Percentiles rank a stretch among this genome's conserved stretches.
Evolutionary conservation across 2,888 invertebrate species (phyloP).

Genomic region (Cyclophora punctaria): DNA sequence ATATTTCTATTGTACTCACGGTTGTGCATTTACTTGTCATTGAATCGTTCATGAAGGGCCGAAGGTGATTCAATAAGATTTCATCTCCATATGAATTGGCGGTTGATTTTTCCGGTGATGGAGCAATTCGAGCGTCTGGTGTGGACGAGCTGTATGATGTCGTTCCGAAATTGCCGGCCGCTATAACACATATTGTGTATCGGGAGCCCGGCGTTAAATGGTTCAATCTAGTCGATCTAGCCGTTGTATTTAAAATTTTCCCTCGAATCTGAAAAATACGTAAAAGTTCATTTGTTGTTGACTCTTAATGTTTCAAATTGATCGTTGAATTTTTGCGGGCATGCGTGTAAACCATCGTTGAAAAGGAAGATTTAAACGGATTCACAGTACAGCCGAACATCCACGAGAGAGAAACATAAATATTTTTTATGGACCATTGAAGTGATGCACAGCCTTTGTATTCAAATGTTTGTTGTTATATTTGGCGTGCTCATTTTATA

Average conservation of each 20-base stretch:
- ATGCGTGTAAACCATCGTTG: constrained; percentile 38
- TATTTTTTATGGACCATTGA: constrained; percentile 74
- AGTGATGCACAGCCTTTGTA: constrained; percentile 71
- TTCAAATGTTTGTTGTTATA: constrained; percentile 70
- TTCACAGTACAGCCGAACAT: constrained; percentile 54
- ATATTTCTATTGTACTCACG: constrained; percentile 82
- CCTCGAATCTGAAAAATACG: constrained; percentile 79
- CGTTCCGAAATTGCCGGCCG: constrained; percentile 81
- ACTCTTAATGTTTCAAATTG: constrained; percentile 14
- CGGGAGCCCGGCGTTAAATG: constrained; percentile 85
- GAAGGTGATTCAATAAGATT: constrained; percentile 65
- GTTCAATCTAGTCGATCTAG: constrained; percentile 83
- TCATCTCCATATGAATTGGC: constrained; percentile 74
- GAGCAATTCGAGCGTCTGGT: constrained; percentile 70
- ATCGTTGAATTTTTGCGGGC: constrained; percentile 33
- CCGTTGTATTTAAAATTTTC: constrained; percentile 81
- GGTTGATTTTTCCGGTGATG: constrained; percentile 50
- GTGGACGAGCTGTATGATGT: constrained; percentile 52
- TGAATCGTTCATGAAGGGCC: constrained; percentile 76
- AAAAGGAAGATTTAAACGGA: constrained; percentile 61
- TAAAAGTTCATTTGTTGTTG: constrained; percentile 13
- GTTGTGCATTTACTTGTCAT: constrained; percentile 85
- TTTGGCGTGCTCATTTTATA: constrained; percentile 48
- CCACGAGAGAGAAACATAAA: constrained; percentile 65
- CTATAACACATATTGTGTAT: constrained; percentile 91